Evolutionary conservation across 1,140 invertebrate species (phyloP).

Genomic region (Drosophila quadrilineata): DNA sequence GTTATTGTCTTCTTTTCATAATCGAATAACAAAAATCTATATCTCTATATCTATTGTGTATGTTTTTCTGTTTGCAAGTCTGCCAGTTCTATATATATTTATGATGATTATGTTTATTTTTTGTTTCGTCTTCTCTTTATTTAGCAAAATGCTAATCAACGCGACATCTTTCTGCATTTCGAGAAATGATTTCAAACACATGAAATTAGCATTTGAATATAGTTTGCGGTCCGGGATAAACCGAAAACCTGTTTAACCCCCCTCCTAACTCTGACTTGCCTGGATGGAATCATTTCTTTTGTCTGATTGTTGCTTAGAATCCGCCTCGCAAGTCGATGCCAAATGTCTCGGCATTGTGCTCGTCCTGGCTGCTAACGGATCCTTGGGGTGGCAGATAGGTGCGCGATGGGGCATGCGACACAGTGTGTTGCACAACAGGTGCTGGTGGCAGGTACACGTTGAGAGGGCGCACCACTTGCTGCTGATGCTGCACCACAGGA

Average conservation of each 20-base stretch:
- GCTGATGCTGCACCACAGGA: not conserved
- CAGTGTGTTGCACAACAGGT: not conserved
- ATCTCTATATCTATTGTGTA: too few species aligned
- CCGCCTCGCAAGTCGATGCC: not conserved
- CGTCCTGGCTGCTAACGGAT: conserved; percentile 2
- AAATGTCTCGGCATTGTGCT: not conserved
- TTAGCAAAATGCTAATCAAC: conserved; percentile 51
- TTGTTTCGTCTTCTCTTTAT: conserved; percentile 21
- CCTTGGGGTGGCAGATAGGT: conserved; percentile 39
- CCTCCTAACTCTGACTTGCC: too few species aligned
- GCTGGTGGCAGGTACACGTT: conserved; percentile 9
- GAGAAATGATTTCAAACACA: conserved; percentile 15
- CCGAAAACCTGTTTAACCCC: conserved; percentile 43
- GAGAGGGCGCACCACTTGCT: conserved; percentile 4
- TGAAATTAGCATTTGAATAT: conserved; percentile 69
- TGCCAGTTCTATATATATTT: conserved; percentile 8
- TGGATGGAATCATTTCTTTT: not conserved
- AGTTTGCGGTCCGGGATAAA: conserved; percentile 49
- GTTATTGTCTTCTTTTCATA: conserved; percentile 57
- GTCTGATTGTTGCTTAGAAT: not conserved
- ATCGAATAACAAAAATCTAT: too few species aligned
- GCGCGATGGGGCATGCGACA: not conserved
- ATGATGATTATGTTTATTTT: conserved; percentile 22
- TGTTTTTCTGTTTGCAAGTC: not conserved
- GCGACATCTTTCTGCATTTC: conserved; percentile 42